Evolutionary conservation across 2,113 vertebrate species (phyloP), one percentile per base, ranked within the genome.

Genomic region (Crocuta crocuta): DNA sequence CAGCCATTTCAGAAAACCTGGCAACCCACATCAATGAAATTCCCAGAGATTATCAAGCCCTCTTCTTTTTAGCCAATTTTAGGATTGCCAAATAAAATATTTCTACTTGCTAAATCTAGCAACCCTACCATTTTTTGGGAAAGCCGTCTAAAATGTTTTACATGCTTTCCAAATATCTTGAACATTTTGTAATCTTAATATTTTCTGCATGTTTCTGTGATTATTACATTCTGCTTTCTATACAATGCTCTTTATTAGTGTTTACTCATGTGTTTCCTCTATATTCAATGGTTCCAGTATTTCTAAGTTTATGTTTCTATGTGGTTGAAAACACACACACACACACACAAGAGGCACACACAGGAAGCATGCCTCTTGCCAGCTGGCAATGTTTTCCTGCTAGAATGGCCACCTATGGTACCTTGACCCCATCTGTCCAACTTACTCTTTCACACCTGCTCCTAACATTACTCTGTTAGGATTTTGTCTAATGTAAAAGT

Each of bases 181-280:
- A 94, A 91, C 35, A 58, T 84, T 93, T 88, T 83, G 33, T 84
- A 70, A 76, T 84, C 87, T 71, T 87, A 71, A 81, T 88, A 83
- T 87, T 96, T 97, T 95, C 88, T 96, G 76, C 74, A 50, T 48
- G 74, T 74, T 85, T 80, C 94, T 85, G 48, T 66, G 94, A 96
- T 97, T 80, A 81, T 45, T 63, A 26, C 2, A 26, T 39, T 53
- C 26, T 68, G 23, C 53, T 91, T 96, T 84, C 82, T 76, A 31
- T 76, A 91, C 65, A 76, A 10, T 88, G 55, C 1, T 97, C 31
- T 96, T 83, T 78, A 61, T 63, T 94, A 31, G 83, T 73, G 21
- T 68, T 97, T 93, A 48, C 45, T 91, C 58, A 61, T 85, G 55
- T 85, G 70, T 94, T 92, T 84, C 11, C 24, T 13, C 7, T 90